phyloP scores from a whole-genome alignment of 2,888 invertebrate genomes.

The Syrista parreyssii region DNA sequence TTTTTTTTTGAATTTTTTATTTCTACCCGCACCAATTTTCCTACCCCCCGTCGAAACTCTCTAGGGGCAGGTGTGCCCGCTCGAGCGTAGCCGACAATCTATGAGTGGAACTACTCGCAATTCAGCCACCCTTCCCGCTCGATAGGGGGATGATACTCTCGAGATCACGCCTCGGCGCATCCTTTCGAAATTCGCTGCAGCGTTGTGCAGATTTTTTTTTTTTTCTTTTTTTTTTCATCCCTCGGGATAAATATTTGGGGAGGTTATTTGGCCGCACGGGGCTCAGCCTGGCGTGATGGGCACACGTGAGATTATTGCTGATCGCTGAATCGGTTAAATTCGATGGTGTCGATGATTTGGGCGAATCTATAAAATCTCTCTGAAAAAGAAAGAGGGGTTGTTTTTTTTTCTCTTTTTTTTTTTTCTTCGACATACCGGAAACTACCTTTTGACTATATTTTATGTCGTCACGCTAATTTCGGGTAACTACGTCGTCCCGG shows the following conservation, averaged over 20 bases:
- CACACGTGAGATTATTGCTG: no score
- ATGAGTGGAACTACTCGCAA: slow-evolving; percentile 50
- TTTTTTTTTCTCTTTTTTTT: no score
- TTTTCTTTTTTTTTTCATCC: slow-evolving; percentile 47
- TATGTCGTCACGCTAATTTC: no score
- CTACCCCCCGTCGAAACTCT: not conserved
- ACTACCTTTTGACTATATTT: no score
- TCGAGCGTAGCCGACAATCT: slow-evolving; percentile 45
- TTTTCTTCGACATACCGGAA: no score
- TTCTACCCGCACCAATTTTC: not conserved
- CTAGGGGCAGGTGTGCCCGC: slow-evolving; percentile 45
- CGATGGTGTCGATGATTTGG: no score
- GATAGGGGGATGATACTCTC: slow-evolving; percentile 32
- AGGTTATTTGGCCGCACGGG: slow-evolving; percentile 1
- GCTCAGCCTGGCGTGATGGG: not conserved
- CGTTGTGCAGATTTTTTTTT: slow-evolving; percentile 41
- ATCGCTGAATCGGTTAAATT: no score
- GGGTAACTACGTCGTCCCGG: no score
- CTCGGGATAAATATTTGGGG: slow-evolving; percentile 36
- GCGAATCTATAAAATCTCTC: no score
- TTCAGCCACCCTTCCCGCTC: slow-evolving; percentile 32
- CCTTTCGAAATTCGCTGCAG: slow-evolving; percentile 10
- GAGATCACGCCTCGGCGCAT: slow-evolving; percentile 20
- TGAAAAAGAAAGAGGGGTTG: no score
- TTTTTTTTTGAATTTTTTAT: not conserved